Evolutionary conservation across 2,113 vertebrate species (phyloP), one percentile per base, ranked within the genome.

Genomic region (Sander lucioperca): DNA sequence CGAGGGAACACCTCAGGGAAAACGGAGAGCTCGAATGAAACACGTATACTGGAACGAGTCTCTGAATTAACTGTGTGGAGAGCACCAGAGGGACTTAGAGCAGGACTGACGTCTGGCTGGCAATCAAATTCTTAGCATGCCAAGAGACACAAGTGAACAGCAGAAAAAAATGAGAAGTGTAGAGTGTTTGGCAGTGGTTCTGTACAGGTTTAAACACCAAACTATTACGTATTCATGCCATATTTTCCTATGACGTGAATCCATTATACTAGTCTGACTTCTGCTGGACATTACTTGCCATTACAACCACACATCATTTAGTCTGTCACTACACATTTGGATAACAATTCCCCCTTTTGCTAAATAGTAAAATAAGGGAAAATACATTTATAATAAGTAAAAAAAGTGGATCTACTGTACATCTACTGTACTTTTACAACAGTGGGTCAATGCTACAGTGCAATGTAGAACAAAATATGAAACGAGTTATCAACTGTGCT

Each of bases 201-300:
- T 85, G 14, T 6, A 19, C 30, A 68, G 70, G 23, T 67, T 54
- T 67, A n/a, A 74, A 74, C 48, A 30, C 7, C 59, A 76, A n/a
- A 10, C 15, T 0, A 68, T 57, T 67, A 67, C 74, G 76, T 64
- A 75, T 61, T 65, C 45, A 27, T 50, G 62, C 50, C 25, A 74
- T 43, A 62, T 80, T 53, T 63, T 51, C 39, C 27, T 58, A 45
- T 62, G 67, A 80, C 5, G 39, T 68, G 43, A 76, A 79, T 74
- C 33, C 47, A 89, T 84, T 88, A 82, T 57, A 84, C 79, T 76
- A 86, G 88, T 86, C 90, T 92, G 93, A 91, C 94, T 93, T 94
- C 94, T 94, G 79, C 92, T 93, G 93, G 93, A 89, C 89, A 91
- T 47, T 45, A 79, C 43, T n/a, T 74, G 92, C 74, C 83, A 94